phyloP scores from a whole-genome alignment of 2,113 vertebrate species.

The Poecile atricapillus region DNA sequence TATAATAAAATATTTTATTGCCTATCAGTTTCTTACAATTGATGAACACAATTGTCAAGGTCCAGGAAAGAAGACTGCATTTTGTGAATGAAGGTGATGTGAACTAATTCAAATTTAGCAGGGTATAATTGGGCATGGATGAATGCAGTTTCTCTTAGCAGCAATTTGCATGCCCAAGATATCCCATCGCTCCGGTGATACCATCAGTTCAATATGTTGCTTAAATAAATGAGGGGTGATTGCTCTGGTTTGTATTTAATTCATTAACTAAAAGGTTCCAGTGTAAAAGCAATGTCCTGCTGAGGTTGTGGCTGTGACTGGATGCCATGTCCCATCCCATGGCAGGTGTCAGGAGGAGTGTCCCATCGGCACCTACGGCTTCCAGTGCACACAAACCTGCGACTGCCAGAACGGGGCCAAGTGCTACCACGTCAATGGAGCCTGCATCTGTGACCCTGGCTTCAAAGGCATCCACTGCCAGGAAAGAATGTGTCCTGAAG shows the following conservation, averaged over 20 bases:
- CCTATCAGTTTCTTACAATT: neutral
- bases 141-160: neutral
- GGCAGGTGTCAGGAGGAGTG: constrained; percentile 96
- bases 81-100: neutral
- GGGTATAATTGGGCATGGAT: neutral
- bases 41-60: neutral
- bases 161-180: neutral
- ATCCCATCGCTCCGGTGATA: neutral
- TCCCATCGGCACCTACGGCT: constrained; percentile 89
- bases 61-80: neutral
- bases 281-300: neutral
- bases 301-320: neutral
- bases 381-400: constrained; percentile 87
- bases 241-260: neutral
- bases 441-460: constrained; percentile 89
- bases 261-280: neutral
- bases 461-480: constrained; percentile 93
- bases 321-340: neutral
- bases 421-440: constrained; percentile 90
- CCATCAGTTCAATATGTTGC: neutral
- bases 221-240: neutral
- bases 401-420: constrained; percentile 93
- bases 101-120: neutral
- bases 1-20: neutral
- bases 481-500: constrained; percentile 90